Evolutionary conservation across 1,140 invertebrate genomes (phyloP), one percentile per base, ranked within the genome.

Genomic region (Probaryconus sp.): DNA sequence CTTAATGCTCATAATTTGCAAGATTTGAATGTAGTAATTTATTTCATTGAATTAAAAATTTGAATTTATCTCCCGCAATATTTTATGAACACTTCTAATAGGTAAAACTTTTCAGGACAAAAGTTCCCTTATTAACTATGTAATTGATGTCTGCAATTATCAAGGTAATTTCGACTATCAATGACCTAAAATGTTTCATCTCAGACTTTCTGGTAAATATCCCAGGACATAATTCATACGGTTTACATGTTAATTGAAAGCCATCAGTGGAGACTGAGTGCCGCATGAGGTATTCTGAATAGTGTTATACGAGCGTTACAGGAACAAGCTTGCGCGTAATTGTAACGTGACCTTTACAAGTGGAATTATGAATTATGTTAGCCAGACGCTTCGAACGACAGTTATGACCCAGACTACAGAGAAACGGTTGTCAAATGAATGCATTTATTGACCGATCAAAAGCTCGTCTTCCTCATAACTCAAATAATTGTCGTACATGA

Each of bases 301-400:
- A 16, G 28, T 51, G 51, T 43, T 43, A 50, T 42, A 35, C 18
- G 48, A 51, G 16, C 38, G 20, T 51, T 51, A 33, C 31, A 20
- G 20, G 31, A 31, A 13, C 37, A 20, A 28, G 48, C 37, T 63
- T 11, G 14, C 11, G 16, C 28, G 53, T 68, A 68, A 68, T 58
- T 50, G 64, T 58, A 68, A 58, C 64, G 43, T 31, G 53, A 56
- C 64, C 53, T 69, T 69, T 69, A 9, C 9, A 35, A 48, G 26
- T 51, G 14, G 16, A 9, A 16, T 6, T 42, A 42, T 60, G 37
- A 51, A 61, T 69, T 53, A 61, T 47, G 21, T 37, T 45, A 28
- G 6, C 21, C 17, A 13, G 10, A 35, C 20, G 9, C 13, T 13
- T 3, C 11, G 14, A 21, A 42, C 18, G 35, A 47, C 50, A 48